A percentile compares a stretch with the other conserved stretches of the same genome.
Conservation (phyloP, 2,113 vertebrate species). For the Melanotaenia duboulayi region DNA sequence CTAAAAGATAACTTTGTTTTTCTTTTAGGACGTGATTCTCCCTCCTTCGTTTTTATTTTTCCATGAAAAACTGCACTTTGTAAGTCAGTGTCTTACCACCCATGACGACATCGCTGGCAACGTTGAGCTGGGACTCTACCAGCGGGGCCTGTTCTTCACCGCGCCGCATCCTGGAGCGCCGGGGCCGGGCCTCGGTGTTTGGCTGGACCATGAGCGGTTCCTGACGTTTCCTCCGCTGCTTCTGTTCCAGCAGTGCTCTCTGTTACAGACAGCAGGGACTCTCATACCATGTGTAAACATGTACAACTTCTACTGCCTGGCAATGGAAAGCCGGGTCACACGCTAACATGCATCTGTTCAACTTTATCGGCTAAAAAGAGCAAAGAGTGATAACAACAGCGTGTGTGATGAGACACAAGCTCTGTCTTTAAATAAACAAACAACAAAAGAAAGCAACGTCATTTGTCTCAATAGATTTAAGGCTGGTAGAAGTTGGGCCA, state of each 20-base stretch:
- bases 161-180: conserved; percentile 80
- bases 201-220: conserved; percentile 95
- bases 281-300: neutral
- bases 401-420: conserved; percentile 27
- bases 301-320: neutral
- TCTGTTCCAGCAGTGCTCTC: conserved; percentile 93
- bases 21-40: no score
- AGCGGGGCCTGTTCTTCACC: conserved; percentile 89
- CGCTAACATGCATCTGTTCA: neutral
- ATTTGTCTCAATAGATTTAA: no score
- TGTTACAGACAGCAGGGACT: conserved; percentile 42
- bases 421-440: neutral
- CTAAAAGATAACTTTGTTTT: no score
- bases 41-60: no score
- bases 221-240: conserved; percentile 91
- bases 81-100: conserved; percentile 83
- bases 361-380: neutral
- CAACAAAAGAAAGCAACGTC: neutral
- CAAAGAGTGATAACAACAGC: conserved; percentile 14
- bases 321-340: conserved; percentile 3
- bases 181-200: conserved; percentile 87
- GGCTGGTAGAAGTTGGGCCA: no score
- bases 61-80: no score
- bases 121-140: conserved; percentile 79
- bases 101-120: conserved; percentile 79